Percentiles rank a stretch among this genome's conserved stretches.
Evolutionary conservation across 2,888 invertebrate genomes (phyloP).

Genomic region (Apamea crenata): DNA sequence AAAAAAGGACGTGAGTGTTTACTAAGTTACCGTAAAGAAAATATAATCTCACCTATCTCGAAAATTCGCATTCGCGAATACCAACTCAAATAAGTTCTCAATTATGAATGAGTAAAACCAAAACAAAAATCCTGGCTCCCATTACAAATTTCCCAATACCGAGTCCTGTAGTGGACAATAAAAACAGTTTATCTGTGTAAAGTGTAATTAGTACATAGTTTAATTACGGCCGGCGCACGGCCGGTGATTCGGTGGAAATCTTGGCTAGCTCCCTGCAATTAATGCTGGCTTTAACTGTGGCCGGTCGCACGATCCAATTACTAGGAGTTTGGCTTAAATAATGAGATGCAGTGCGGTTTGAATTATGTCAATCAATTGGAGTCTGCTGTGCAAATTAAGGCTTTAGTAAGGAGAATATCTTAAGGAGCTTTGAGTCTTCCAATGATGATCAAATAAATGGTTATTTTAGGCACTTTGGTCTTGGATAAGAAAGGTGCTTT

Average conservation of each 20-base stretch:
- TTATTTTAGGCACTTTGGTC: neutral
- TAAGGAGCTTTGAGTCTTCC: too few species aligned
- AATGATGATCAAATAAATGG: neutral
- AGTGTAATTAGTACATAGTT: constrained; percentile 87
- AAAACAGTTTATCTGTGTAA: constrained; percentile 82
- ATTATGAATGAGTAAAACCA: neutral
- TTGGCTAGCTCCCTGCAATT: constrained; percentile 87
- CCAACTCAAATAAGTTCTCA: too few species aligned
- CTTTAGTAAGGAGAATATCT: neutral
- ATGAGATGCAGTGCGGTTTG: constrained; percentile 42
- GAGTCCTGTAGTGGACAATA: constrained; percentile 71
- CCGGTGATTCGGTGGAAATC: constrained; percentile 82
- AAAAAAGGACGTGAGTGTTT: neutral
- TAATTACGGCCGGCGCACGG: constrained; percentile 80
- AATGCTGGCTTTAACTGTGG: constrained; percentile 82
- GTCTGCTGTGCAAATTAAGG: neutral
- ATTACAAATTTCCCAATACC: constrained; percentile 33
- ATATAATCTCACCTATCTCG: too few species aligned
- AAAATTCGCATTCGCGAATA: too few species aligned
- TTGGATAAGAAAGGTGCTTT: neutral
- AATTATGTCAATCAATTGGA: constrained; percentile 41
- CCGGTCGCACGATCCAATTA: constrained; percentile 84
- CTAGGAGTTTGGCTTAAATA: constrained; percentile 70
- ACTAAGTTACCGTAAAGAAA: neutral
- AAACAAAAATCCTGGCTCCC: neutral